Conservation (phyloP, 2,113 vertebrate genomes). For the Dendropsophus ebraccatus region DNA sequence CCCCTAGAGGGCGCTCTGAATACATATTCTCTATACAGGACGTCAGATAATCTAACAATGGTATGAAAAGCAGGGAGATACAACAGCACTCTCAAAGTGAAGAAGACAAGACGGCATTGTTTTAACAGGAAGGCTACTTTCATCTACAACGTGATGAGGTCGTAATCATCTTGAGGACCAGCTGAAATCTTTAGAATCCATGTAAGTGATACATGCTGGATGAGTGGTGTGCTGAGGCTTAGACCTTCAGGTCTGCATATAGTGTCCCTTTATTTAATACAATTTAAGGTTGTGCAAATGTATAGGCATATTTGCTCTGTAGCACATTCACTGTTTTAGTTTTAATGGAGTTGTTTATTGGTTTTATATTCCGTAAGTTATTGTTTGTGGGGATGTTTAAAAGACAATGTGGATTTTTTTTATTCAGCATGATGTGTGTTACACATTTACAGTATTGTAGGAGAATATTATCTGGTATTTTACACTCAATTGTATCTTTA, state of each 20-base stretch:
- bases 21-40: slow-evolving; percentile 38
- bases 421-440: background rate
- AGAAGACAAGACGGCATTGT: slow-evolving; percentile 49
- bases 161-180: slow-evolving; percentile 46
- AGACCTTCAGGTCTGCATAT: background rate
- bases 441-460: background rate
- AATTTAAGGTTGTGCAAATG: background rate
- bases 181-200: slow-evolving; percentile 32
- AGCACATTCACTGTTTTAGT: background rate
- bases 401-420: background rate
- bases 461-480: background rate
- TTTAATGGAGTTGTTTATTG: background rate
- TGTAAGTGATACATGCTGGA: slow-evolving; percentile 43
- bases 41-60: slow-evolving; percentile 44
- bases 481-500: background rate
- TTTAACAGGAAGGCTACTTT: slow-evolving; percentile 50
- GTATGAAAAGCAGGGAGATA: slow-evolving; percentile 30
- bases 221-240: background rate
- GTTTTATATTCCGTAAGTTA: background rate
- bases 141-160: slow-evolving; percentile 31
- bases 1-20: slow-evolving; percentile 25
- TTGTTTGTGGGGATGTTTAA: background rate
- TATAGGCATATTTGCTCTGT: background rate
- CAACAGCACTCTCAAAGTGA: slow-evolving; percentile 46
- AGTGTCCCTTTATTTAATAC: background rate